A percentile compares a stretch with the other conserved stretches of the same genome.
phyloP scores from a whole-genome alignment of 2,113 vertebrate species.

The Vidua chalybeata region DNA sequence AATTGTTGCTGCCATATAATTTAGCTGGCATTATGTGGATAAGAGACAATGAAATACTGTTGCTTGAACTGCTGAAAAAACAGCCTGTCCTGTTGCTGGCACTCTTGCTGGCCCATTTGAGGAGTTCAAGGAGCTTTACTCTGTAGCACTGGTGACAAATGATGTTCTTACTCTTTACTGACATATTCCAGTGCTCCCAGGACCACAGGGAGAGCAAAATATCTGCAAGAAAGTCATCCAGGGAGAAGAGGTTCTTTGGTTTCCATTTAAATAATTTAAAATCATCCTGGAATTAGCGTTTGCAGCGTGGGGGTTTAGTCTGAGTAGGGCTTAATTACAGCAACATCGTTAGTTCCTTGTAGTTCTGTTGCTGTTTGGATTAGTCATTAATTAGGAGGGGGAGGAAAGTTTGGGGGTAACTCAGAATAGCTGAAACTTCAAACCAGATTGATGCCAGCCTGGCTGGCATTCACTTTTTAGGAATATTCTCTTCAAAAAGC shows the following conservation, averaged over 20 bases:
- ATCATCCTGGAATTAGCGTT: neutral
- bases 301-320: neutral
- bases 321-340: neutral
- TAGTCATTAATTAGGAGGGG: neutral
- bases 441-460: neutral
- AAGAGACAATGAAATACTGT: neutral
- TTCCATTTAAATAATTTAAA: constrained; percentile 8
- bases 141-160: neutral
- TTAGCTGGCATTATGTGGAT: neutral
- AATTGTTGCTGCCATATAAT: neutral
- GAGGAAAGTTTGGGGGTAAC: neutral
- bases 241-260: constrained; percentile 35
- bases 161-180: neutral
- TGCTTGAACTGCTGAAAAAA: neutral
- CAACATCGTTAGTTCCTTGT: neutral
- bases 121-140: neutral
- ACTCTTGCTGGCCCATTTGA: neutral
- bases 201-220: neutral
- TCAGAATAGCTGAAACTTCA: neutral
- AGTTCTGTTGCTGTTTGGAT: neutral
- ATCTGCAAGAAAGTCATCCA: neutral
- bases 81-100: neutral
- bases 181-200: constrained; percentile 14
- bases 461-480: neutral
- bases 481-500: neutral